Percentiles rank a stretch among this genome's conserved stretches.
Evolutionary conservation across 2,113 vertebrate species (phyloP).

Genomic region (Conger conger): DNA sequence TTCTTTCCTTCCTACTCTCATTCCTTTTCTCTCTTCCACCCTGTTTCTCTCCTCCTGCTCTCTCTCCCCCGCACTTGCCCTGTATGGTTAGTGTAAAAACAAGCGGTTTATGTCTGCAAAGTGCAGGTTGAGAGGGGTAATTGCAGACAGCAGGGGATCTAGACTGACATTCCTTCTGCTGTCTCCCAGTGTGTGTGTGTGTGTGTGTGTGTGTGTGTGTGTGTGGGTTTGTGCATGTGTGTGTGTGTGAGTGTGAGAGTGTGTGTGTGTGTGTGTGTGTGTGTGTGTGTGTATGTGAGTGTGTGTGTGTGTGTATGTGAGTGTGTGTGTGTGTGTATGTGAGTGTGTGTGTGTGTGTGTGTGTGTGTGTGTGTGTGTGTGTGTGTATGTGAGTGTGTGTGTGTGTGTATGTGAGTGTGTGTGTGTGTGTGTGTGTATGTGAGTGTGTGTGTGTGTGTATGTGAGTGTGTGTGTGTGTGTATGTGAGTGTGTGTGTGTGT

Average conservation of each 20-base stretch:
- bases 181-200: background rate
- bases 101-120: background rate
- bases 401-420: no score
- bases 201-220: slow-evolving; percentile 29
- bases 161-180: background rate
- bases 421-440: no score
- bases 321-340: no score
- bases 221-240: slow-evolving; percentile 15
- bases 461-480: no score
- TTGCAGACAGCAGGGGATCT: background rate
- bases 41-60: background rate
- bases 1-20: background rate
- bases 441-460: no score
- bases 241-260: background rate
- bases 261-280: background rate
- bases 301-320: no score
- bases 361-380: no score
- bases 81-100: background rate
- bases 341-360: no score
- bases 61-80: background rate
- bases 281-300: no score
- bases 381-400: no score
- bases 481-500: no score
- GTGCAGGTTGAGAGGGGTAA: slow-evolving; percentile 6
- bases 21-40: background rate